phyloP scores from a whole-genome alignment of 35 echinoderm and acorn worm genomes.

The Lytechinus variegatus region DNA sequence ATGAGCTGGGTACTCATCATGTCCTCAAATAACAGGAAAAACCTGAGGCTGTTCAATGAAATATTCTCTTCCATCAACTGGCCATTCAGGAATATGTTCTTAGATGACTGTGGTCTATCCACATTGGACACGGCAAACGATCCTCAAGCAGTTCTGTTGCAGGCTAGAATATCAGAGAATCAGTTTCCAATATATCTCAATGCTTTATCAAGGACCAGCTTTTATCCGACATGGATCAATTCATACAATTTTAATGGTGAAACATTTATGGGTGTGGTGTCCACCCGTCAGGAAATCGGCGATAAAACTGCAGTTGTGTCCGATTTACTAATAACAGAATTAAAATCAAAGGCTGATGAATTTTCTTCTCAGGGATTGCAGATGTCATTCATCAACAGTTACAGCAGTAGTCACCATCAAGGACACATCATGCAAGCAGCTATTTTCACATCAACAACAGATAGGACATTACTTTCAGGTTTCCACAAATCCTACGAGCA shows the following conservation, averaged over 20 bases:
- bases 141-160: conserved; percentile 42
- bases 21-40: conserved; percentile 80
- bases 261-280: conserved; percentile 69
- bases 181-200: conserved; percentile 66
- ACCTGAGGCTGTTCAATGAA: conserved; percentile 59
- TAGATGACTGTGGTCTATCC: conserved; percentile 55
- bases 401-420: conserved; percentile 59
- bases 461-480: conserved; percentile 44
- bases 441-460: conserved; percentile 48
- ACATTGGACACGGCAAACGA: neutral
- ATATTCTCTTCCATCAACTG: conserved; percentile 66
- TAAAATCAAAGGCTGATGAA: conserved; percentile 54
- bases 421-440: conserved; percentile 60
- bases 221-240: conserved; percentile 83
- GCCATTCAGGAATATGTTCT: conserved; percentile 61
- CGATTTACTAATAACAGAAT: conserved; percentile 29
- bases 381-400: conserved; percentile 69
- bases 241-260: conserved; percentile 62
- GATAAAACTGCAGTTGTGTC: conserved; percentile 14
- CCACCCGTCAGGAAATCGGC: conserved; percentile 2
- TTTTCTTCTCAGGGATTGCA: conserved; percentile 27
- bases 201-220: conserved; percentile 49
- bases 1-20: conserved; percentile 77
- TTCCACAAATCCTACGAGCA: conserved; percentile 53
- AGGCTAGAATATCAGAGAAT: conserved; percentile 62